Percentiles rank a stretch among this genome's conserved stretches.
phyloP scores from a whole-genome alignment of 2,888 invertebrate genomes.

The Tiliacea aurago region DNA sequence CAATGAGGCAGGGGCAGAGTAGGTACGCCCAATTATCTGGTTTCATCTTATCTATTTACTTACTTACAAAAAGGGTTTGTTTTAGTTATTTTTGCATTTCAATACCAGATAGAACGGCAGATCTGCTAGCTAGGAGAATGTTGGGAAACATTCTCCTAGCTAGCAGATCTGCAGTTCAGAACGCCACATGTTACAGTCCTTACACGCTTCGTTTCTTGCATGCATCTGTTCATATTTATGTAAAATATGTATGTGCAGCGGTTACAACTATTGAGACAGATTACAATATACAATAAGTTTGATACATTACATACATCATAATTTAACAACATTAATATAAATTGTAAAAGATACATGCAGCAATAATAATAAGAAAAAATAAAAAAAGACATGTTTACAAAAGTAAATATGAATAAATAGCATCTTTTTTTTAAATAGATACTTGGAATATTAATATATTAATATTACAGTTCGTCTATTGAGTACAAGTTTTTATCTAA shows the following conservation, averaged over 20 bases:
- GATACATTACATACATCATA: too few species aligned
- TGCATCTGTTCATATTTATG: not conserved
- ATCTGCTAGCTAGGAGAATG: too few species aligned
- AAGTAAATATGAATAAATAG: too few species aligned
- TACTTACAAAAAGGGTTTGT: conserved; percentile 13
- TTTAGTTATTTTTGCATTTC: conserved; percentile 6
- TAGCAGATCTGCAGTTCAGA: conserved; percentile 16
- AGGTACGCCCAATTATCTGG: not conserved
- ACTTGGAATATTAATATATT: too few species aligned
- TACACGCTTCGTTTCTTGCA: conserved; percentile 7
- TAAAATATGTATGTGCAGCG: not conserved
- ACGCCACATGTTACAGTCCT: conserved; percentile 30
- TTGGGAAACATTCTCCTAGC: conserved; percentile 5
- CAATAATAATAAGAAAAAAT: too few species aligned
- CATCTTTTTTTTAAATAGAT: too few species aligned
- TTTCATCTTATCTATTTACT: not conserved
- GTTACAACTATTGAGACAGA: not conserved
- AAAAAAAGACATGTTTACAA: too few species aligned
- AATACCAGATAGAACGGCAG: conserved; percentile 10
- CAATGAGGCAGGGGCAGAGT: not conserved
- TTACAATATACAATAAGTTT: too few species aligned
- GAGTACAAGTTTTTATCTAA: too few species aligned
- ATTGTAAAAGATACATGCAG: too few species aligned
- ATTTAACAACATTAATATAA: too few species aligned
- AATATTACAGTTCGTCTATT: too few species aligned